phyloP scores from a whole-genome alignment of 2,888 invertebrate species.

The Mystacides longicornis region DNA sequence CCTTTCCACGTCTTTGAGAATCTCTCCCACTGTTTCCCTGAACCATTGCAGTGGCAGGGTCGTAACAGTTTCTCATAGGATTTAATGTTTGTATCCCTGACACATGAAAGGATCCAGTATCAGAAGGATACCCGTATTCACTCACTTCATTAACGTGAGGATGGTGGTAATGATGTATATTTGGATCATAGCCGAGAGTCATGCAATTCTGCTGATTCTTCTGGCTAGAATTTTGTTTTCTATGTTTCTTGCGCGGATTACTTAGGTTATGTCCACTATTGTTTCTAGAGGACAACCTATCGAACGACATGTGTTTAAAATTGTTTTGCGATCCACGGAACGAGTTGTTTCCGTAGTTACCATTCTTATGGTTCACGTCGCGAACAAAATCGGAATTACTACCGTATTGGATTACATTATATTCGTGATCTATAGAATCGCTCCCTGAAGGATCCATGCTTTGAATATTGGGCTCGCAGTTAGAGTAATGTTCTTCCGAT shows the following conservation, averaged over 20 bases:
- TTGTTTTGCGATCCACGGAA: constrained; percentile 44
- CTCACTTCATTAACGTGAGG: constrained; percentile 48
- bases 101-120: constrained; percentile 46
- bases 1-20: constrained; percentile 35
- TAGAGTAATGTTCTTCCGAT: constrained; percentile 48
- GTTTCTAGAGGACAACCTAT: constrained; percentile 45
- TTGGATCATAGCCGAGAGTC: constrained; percentile 53
- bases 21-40: constrained; percentile 35
- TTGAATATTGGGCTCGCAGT: constrained; percentile 47
- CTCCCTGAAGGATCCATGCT: constrained; percentile 40
- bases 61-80: constrained; percentile 47
- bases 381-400: constrained; percentile 46
- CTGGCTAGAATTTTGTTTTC: constrained; percentile 34
- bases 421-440: constrained; percentile 46
- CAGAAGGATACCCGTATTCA: constrained; percentile 40
- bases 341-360: constrained; percentile 31
- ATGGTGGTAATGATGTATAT: constrained; percentile 46
- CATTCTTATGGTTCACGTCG: constrained; percentile 49
- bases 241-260: constrained; percentile 46
- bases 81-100: constrained; percentile 47
- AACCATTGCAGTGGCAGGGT: constrained; percentile 27
- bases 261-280: constrained; percentile 36
- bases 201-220: constrained; percentile 50
- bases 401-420: constrained; percentile 48
- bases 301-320: constrained; percentile 49